Percentiles rank a stretch among this genome's conserved stretches.
These are phyloP conservation scores for Meta bourneti DNA, from an alignment of 2,888 invertebrate species.

Conservation along the genomic window DNA sequence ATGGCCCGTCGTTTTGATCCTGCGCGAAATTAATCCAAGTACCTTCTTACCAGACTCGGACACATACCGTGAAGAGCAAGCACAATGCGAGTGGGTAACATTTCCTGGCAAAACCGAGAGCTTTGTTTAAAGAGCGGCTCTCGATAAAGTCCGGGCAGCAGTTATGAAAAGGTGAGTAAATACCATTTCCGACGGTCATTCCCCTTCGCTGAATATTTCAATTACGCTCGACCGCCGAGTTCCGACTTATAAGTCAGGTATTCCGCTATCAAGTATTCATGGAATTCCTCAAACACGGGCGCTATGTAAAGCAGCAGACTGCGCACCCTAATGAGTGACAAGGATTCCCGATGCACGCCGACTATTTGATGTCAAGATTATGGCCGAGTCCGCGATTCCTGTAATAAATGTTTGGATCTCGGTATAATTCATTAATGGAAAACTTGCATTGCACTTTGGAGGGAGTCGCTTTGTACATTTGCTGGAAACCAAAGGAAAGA, in stretches of 20 bases:
- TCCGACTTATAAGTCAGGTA: constrained; percentile 19
- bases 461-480: neutral
- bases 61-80: no score
- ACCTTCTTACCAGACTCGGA: no score
- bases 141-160: no score
- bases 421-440: neutral
- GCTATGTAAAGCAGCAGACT: constrained; percentile 17
- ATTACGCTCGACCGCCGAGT: constrained; percentile 27
- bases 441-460: neutral
- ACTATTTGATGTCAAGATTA: constrained; percentile 28
- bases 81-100: no score
- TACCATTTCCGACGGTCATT: constrained; percentile 22
- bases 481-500: no score
- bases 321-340: constrained; percentile 35
- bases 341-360: constrained; percentile 3
- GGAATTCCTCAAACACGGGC: constrained; percentile 29
- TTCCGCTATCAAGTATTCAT: constrained; percentile 46
- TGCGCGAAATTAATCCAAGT: no score
- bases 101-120: no score
- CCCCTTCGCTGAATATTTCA: constrained; percentile 34
- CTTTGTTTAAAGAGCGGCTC: no score
- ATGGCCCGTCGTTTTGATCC: no score
- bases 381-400: constrained; percentile 4
- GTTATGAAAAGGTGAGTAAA: constrained; percentile 16
- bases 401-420: neutral